Conservation (phyloP, 1,140 invertebrate species). For the Himalopsyche phryganea region DNA sequence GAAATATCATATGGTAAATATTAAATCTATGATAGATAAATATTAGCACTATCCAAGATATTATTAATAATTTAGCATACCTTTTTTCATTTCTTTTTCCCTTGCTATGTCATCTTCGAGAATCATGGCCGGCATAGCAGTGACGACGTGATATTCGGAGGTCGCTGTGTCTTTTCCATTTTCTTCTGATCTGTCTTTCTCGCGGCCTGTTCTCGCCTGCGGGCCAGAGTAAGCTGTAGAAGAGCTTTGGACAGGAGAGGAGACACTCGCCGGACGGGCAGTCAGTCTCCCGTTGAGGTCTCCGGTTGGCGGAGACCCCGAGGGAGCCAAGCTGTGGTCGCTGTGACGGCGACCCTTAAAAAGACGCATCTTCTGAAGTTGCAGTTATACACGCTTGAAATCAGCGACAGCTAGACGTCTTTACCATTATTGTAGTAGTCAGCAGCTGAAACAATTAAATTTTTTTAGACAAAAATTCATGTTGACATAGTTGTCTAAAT, state of each 20-base stretch:
- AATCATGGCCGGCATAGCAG: constrained; percentile 57
- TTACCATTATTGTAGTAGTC: background rate
- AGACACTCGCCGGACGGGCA: background rate
- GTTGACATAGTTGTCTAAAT: background rate
- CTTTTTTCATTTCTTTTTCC: constrained; percentile 50
- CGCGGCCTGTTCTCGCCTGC: background rate
- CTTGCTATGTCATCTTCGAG: constrained; percentile 55
- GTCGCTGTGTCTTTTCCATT: constrained; percentile 3
- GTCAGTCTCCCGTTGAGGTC: constrained; percentile 25
- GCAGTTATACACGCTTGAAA: background rate
- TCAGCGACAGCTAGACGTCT: background rate
- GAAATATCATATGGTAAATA: too few relatives aligned
- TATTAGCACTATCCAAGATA: too few relatives aligned
- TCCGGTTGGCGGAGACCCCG: constrained; percentile 25
- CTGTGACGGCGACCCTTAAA: constrained; percentile 30
- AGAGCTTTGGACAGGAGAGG: background rate
- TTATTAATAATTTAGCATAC: too few relatives aligned
- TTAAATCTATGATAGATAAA: too few relatives aligned
- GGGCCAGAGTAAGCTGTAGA: background rate
- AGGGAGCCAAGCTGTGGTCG: constrained; percentile 28
- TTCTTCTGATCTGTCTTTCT: constrained; percentile 1
- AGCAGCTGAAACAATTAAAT: background rate
- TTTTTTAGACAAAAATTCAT: background rate
- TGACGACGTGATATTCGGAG: constrained; percentile 56
- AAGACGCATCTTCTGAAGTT: constrained; percentile 23